Percentiles rank a stretch among this genome's conserved stretches.
Evolutionary conservation across 2,797 vertebrate genomes (phyloP).

Genomic region (Apogon hyalosoma): DNA sequence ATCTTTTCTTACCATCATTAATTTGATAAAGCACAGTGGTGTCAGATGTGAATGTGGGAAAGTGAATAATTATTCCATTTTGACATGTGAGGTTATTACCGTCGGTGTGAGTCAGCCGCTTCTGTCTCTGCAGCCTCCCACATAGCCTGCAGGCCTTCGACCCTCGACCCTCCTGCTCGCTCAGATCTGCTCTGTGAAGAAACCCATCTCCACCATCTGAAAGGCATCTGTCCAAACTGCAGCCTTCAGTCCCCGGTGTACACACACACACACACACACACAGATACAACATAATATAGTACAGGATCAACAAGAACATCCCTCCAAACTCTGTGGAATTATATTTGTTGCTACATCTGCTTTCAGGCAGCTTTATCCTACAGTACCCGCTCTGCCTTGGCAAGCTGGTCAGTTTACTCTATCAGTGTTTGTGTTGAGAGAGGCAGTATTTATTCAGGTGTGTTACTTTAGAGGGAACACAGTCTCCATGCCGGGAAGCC

Average conservation of each 20-base stretch:
- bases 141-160: conserved; percentile 74
- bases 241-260: conserved; percentile 87
- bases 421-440: conserved; percentile 57
- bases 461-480: conserved; percentile 36
- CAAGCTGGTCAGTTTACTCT: conserved; percentile 35
- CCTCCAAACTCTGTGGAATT: conserved; percentile 28
- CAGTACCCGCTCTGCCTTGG: conserved; percentile 26
- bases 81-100: conserved; percentile 35
- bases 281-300: conserved; percentile 29
- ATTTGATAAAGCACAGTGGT: too few relatives aligned
- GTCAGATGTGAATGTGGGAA: conserved; percentile 3
- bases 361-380: conserved; percentile 37
- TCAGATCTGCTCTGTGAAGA: conserved; percentile 84
- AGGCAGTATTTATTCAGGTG: conserved; percentile 74
- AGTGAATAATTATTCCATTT: conserved; percentile 14
- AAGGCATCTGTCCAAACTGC: conserved; percentile 91
- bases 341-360: conserved; percentile 66
- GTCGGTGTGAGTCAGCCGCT: conserved; percentile 86
- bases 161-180: conserved; percentile 71
- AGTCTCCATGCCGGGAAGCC: conserved; percentile 31
- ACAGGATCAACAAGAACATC: conserved; percentile 59
- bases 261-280: conserved; percentile 16
- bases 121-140: conserved; percentile 81
- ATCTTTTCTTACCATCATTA: too few relatives aligned
- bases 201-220: conserved; percentile 90